Evolutionary conservation across 2,113 vertebrate genomes (phyloP).

Genomic region (Hiodon alosoides): DNA sequence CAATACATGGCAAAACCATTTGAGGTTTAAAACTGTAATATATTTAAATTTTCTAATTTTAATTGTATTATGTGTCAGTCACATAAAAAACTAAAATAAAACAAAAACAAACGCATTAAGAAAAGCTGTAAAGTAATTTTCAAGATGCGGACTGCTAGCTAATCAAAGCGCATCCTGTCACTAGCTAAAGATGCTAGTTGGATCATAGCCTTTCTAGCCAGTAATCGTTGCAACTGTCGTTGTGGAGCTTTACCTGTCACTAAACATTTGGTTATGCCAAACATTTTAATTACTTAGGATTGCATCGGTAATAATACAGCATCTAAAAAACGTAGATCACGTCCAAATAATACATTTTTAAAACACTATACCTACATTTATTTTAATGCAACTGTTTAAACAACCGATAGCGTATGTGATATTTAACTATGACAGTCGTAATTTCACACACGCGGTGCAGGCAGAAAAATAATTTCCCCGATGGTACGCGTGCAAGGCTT

Average conservation of each 20-base stretch:
- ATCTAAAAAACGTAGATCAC: neutral
- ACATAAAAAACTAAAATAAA: neutral
- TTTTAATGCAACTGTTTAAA: neutral
- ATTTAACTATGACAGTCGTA: neutral
- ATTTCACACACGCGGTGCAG: conserved; percentile 5
- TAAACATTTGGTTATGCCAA: neutral
- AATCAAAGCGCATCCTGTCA: conserved; percentile 1
- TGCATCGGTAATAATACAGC: neutral
- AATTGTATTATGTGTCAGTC: neutral
- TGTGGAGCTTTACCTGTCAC: neutral
- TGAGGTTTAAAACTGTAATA: neutral
- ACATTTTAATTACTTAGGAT: neutral
- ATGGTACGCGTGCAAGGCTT: neutral
- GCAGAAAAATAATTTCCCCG: neutral
- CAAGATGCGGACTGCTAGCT: neutral
- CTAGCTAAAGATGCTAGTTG: neutral
- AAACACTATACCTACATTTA: neutral
- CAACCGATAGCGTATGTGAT: neutral
- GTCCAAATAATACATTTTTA: neutral
- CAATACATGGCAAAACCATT: neutral
- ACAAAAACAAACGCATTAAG: neutral
- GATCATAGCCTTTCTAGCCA: neutral
- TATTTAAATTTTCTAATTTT: neutral
- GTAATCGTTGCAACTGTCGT: neutral
- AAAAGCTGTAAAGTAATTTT: neutral